Evolutionary conservation across 2,888 invertebrate species (phyloP).

Genomic region (Sesamia inferens): DNA sequence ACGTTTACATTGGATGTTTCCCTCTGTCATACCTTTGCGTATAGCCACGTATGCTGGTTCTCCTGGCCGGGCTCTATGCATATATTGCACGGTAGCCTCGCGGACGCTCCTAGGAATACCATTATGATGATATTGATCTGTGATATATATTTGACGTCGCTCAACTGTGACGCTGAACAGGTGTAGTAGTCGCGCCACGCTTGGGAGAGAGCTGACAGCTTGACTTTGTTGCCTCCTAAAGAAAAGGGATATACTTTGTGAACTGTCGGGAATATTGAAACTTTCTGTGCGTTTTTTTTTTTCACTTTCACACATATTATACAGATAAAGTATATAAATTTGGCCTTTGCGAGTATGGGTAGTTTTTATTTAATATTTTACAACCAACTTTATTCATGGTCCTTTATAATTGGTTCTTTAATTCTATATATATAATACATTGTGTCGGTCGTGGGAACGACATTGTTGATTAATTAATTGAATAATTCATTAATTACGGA

Average conservation of each 20-base stretch:
- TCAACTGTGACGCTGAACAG: constrained; percentile 79
- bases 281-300: not conserved
- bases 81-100: constrained; percentile 78
- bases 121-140: constrained; percentile 74
- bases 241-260: not conserved
- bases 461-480: no score
- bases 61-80: constrained; percentile 88
- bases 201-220: constrained; percentile 56
- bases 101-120: constrained; percentile 84
- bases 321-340: no score
- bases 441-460: no score
- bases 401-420: no score
- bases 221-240: constrained; percentile 65
- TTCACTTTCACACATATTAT: no score
- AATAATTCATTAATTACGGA: no score
- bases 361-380: no score
- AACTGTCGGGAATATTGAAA: not conserved
- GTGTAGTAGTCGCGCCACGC: constrained; percentile 89
- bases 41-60: constrained; percentile 74
- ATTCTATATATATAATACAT: no score
- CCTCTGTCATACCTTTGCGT: constrained; percentile 78
- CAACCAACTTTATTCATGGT: no score
- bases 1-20: not conserved
- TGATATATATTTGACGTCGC: constrained; percentile 72
- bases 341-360: no score